Evolutionary conservation across 2,888 invertebrate genomes (phyloP).

Genomic region (Glyphotaelius pellucidus): DNA sequence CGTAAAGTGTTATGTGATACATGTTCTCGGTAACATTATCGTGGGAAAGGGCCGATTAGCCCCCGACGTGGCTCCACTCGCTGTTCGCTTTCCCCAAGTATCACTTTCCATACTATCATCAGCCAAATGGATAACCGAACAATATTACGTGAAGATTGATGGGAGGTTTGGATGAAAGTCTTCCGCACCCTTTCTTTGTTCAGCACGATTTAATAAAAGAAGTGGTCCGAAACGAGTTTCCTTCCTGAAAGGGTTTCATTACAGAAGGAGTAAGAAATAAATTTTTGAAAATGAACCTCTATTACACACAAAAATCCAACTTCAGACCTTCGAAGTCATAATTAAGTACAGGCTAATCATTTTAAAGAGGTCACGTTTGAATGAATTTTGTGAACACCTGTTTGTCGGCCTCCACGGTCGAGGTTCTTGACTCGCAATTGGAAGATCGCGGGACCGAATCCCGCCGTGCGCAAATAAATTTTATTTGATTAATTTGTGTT

Average conservation of each 20-base stretch:
- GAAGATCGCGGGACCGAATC: too few species aligned
- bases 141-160: slow-evolving; percentile 30
- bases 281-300: too few species aligned
- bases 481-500: too few species aligned
- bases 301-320: too few species aligned
- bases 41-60: not conserved
- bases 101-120: not conserved
- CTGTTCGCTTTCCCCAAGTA: not conserved
- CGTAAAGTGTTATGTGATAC: not conserved
- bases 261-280: not conserved
- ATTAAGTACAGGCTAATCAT: too few species aligned
- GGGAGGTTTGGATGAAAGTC: slow-evolving; percentile 9
- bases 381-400: too few species aligned
- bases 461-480: too few species aligned
- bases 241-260: slow-evolving; percentile 14
- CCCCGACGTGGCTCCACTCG: not conserved
- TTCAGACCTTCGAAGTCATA: too few species aligned
- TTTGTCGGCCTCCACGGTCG: too few species aligned
- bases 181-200: slow-evolving; percentile 12
- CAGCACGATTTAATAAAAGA: not conserved
- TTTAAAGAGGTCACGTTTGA: too few species aligned
- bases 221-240: slow-evolving; percentile 30
- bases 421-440: too few species aligned
- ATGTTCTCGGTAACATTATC: not conserved
- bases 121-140: slow-evolving; percentile 26